Evolutionary conservation across 2,888 invertebrate genomes (phyloP), one percentile per base, ranked within the genome.

Genomic region (Neocrepidodera transversa): DNA sequence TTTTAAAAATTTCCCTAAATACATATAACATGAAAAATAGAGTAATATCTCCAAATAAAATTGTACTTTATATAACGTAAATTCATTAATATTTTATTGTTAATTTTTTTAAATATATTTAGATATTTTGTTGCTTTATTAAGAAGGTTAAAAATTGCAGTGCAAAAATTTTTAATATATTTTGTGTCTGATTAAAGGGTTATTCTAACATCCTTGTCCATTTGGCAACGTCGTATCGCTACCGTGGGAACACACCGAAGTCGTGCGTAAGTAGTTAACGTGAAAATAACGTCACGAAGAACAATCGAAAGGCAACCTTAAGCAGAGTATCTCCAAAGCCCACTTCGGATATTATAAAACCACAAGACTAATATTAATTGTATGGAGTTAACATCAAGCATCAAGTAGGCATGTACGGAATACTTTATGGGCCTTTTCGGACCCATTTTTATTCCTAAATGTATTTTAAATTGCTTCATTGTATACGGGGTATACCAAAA

Each of bases 181-280:
- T n/a, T n/a, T n/a, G n/a, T n/a, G n/a, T n/a, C n/a, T n/a, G n/a
- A n/a, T n/a, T n/a, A n/a, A n/a, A n/a, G n/a, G n/a, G n/a, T n/a
- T n/a, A n/a, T n/a, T n/a, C n/a, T n/a, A n/a, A n/a, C n/a, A n/a
- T n/a, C n/a, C n/a, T n/a, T n/a, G n/a, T n/a, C n/a, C n/a, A n/a
- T n/a, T 30, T 17, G 62, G 58, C 62, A 62, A 58, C 62, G 18
- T 13, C 32, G 62, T 43, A n/a, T 2, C 38, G 58, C 68, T 71
- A 76, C 74, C 76, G 76, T 76, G 76, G 75, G 76, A 76, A 76
- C 72, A 64, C 64, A 58, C 60, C 65, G 47, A 58, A 74, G 71
- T 75, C 75, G 74, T 75, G 75, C 68, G 68, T 68, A 67, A 71
- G 71, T 70, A 71, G 72, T 75, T 74, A 75, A 73, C 72, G 74